Evolutionary conservation across 2,797 vertebrate genomes (phyloP).

Genomic region (Steatocranus sp.): DNA sequence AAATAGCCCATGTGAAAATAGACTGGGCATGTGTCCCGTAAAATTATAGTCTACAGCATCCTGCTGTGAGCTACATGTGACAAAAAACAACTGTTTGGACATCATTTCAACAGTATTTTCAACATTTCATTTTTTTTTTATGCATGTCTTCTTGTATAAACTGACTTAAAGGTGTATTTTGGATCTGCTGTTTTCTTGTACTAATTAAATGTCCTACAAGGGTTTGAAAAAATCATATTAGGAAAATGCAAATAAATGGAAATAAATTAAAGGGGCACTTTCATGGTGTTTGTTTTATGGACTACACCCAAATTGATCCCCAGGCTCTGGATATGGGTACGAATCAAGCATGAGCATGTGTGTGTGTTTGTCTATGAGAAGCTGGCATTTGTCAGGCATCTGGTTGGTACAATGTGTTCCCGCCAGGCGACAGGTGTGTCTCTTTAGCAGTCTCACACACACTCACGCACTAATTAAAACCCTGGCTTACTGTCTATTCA

Average conservation of each 20-base stretch:
- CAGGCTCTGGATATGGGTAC: background rate
- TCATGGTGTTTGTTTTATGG: background rate
- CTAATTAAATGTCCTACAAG: background rate
- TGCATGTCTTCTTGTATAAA: background rate
- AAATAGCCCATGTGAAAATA: background rate
- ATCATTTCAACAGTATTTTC: background rate
- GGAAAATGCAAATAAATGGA: background rate
- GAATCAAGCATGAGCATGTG: background rate
- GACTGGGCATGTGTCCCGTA: background rate
- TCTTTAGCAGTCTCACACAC: background rate
- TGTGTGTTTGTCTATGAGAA: background rate
- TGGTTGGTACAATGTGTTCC: conserved; percentile 1
- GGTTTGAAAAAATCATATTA: background rate
- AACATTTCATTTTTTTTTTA: background rate
- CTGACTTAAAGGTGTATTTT: background rate
- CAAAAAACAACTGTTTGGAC: background rate
- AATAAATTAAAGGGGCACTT: conserved; percentile 12
- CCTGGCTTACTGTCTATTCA: conserved; percentile 8
- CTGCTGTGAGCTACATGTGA: background rate
- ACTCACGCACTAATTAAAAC: conserved; percentile 21
- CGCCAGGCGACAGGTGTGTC: conserved; percentile 22
- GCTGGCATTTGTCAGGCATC: conserved; percentile 1
- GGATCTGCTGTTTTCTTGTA: background rate
- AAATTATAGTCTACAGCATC: background rate
- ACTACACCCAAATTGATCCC: background rate